Base-by-base conservation (phyloP, 2,797 vertebrate species). In the Crypturellus tataupa region DNA sequence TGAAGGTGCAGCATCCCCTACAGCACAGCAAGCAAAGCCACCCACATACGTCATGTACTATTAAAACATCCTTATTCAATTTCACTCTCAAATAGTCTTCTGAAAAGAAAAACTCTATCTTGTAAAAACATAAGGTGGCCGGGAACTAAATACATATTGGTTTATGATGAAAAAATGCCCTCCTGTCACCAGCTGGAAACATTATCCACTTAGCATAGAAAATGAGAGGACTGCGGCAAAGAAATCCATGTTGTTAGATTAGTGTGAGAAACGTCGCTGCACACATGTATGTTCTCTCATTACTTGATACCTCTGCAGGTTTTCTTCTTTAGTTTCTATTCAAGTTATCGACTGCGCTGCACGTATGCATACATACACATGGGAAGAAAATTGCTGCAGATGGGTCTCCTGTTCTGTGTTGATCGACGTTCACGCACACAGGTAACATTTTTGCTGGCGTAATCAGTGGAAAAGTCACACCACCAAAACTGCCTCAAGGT, bases 11-110 rank as follows among this genome's bases (percentile, higher is more conserved):
- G 72, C 94, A 82, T 85, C 75, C 84, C 49, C 78, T 75, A 51
- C 91, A 93, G 68, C 70, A 84, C 62, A 81, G 93, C 79, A 64
- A 93, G 87, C 51, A 95, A 91, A 90, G 77, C 84, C 90, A 95
- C 80, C 68, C 85, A 89, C 70, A 80, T 70, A 83, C 59, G 94
- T 91, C 87, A 89, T 19, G 47, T 80, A 80, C 91, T 94, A 71
- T 89, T 94, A 94, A 93, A 96, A 94, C 80, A 87, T 7, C 49
- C 76, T 82, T 83, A 91, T 63, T 87, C 83, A 94, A 96, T 94
- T 94, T 93, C 93, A 94, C 72, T 92, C 78, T 78, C 62, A 94
- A 90, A 95, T 29, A 94, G 87, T 63, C 72, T 93, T 95, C 65
- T 79, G 65, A 90, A 87, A 85, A 94, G 71, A 94, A 94, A 95